Conservation (phyloP, 2,797 vertebrate species). For the Myripristis jacobus region DNA sequence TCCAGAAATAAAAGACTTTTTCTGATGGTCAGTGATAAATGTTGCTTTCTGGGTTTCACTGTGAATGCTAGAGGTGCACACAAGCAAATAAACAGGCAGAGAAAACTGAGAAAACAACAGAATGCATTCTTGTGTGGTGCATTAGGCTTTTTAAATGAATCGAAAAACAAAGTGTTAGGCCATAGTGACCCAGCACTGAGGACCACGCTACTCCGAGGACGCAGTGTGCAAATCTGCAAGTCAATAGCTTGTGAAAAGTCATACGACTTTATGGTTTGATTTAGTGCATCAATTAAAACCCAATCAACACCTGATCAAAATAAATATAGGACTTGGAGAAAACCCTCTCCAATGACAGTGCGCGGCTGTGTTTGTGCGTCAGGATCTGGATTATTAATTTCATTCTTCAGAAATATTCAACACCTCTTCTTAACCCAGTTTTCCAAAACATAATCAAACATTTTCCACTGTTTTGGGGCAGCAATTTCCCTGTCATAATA, state of each 20-base stretch:
- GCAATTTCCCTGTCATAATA: background rate
- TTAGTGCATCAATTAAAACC: conserved; percentile 21
- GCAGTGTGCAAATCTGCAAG: conserved; percentile 30
- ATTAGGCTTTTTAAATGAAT: conserved; percentile 16
- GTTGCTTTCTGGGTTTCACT: conserved; percentile 11
- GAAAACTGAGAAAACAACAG: background rate
- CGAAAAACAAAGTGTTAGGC: background rate
- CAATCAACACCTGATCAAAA: background rate
- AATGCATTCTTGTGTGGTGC: background rate
- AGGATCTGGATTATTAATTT: background rate
- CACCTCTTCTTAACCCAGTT: conserved; percentile 1
- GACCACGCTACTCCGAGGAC: conserved; percentile 47
- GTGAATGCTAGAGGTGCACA: conserved; percentile 17
- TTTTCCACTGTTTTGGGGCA: background rate
- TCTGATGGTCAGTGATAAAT: background rate
- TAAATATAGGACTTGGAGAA: background rate
- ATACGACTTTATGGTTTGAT: conserved; percentile 9
- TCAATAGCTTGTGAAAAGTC: conserved; percentile 5
- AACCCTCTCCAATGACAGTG: background rate
- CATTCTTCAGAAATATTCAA: background rate
- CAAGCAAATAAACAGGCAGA: background rate
- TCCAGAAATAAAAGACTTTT: conserved; percentile 51
- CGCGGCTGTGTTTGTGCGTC: background rate
- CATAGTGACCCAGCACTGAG: conserved; percentile 8
- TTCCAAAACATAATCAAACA: background rate